A percentile compares a stretch with the other conserved stretches of the same genome.
Evolutionary conservation across 2,888 invertebrate species (phyloP).

Genomic region (Latrodectus elegans): DNA sequence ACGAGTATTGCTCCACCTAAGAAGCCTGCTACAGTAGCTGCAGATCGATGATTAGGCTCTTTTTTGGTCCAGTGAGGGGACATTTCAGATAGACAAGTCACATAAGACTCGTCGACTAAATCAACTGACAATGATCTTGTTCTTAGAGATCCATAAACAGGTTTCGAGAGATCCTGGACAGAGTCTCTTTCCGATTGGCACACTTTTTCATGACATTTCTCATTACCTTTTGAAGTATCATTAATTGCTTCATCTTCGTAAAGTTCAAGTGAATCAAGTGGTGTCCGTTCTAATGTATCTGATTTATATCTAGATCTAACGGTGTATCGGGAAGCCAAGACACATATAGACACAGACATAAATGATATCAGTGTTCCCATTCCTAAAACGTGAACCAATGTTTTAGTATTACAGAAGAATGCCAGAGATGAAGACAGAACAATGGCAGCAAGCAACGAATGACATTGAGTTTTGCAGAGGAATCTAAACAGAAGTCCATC

Average conservation of each 20-base stretch:
- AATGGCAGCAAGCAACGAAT: slow-evolving; percentile 30
- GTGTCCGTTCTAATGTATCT: not conserved
- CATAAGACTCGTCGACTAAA: slow-evolving; percentile 53
- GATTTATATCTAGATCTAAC: not conserved
- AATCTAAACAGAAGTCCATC: slow-evolving; percentile 69
- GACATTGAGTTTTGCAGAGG: slow-evolving; percentile 62
- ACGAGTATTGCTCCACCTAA: slow-evolving; percentile 56
- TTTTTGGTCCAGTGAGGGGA: slow-evolving; percentile 64
- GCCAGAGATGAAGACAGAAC: slow-evolving; percentile 35
- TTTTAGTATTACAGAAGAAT: slow-evolving; percentile 53
- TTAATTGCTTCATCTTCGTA: slow-evolving; percentile 53
- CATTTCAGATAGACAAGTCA: slow-evolving; percentile 62
- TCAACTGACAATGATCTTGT: slow-evolving; percentile 59
- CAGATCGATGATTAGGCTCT: slow-evolving; percentile 60
- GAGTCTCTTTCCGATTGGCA: slow-evolving; percentile 25
- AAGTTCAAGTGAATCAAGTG: slow-evolving; percentile 48
- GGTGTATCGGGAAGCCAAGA: slow-evolving; percentile 65
- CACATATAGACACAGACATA: slow-evolving; percentile 61
- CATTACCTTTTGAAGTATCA: not conserved
- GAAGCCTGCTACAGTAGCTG: slow-evolving; percentile 56
- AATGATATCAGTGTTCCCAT: slow-evolving; percentile 67
- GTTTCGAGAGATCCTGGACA: not conserved
- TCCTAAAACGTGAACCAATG: slow-evolving; percentile 65
- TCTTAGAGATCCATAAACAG: slow-evolving; percentile 46
- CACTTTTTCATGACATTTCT: not conserved